Percentiles rank a stretch among this genome's conserved stretches.
phyloP scores from a whole-genome alignment of 2,113 vertebrate species.

The Lampris megalopsis region DNA sequence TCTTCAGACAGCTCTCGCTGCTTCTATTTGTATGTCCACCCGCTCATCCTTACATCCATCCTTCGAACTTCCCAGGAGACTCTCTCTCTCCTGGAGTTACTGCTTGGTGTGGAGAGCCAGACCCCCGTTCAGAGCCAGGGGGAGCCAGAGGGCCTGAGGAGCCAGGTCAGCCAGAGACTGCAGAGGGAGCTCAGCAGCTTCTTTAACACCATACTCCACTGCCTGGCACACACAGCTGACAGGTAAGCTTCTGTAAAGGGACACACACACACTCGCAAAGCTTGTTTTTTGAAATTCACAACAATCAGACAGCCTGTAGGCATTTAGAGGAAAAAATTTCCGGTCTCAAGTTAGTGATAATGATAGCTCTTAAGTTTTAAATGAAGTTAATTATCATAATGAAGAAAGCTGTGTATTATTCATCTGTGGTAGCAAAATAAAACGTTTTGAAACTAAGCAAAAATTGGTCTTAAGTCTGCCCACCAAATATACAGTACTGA shows the following conservation, averaged over 20 bases:
- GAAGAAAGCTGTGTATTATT: neutral
- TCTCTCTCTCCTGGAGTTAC: constrained; percentile 85
- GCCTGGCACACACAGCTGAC: constrained; percentile 82
- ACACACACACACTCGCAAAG: constrained; percentile 9
- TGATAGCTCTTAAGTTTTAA: neutral
- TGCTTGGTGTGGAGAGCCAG: constrained; percentile 84
- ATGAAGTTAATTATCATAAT: neutral
- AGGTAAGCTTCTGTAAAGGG: constrained; percentile 79
- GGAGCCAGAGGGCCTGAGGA: constrained; percentile 79
- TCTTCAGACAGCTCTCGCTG: too few species aligned
- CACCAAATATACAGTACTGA: neutral
- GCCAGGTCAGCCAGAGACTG: constrained; percentile 86
- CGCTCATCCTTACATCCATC: neutral
- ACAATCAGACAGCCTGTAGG: neutral
- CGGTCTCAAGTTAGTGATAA: neutral
- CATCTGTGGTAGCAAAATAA: neutral
- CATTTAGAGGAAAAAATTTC: neutral
- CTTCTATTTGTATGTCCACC: too few species aligned
- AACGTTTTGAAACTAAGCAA: too few species aligned
- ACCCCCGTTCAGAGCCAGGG: constrained; percentile 51
- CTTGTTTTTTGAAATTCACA: too few species aligned
- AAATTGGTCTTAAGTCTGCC: neutral
- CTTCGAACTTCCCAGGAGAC: constrained; percentile 78
- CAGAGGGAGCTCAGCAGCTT: constrained; percentile 90
- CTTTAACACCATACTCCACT: constrained; percentile 85